Evolutionary conservation across 2,888 invertebrate genomes (phyloP).

Genomic region (Drosophila gaucha): DNA sequence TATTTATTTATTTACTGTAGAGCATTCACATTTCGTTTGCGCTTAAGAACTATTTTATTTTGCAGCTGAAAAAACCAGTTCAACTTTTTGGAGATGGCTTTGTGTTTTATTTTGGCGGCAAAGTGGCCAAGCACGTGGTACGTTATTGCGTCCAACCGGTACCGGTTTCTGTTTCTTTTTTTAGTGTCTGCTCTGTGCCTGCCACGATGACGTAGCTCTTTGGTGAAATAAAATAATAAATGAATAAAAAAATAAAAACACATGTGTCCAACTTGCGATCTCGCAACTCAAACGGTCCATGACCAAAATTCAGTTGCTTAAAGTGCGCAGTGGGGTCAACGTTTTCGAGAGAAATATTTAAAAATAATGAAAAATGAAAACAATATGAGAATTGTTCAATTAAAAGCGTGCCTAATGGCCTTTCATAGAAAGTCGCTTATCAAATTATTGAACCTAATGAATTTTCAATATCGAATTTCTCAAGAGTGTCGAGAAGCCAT

Average conservation of each 20-base stretch:
- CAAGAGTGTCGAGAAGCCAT: slow-evolving; percentile 48
- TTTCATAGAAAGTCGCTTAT: slow-evolving; percentile 48
- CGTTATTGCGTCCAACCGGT: slow-evolving; percentile 25
- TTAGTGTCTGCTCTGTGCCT: slow-evolving; percentile 23
- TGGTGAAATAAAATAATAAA: slow-evolving; percentile 11
- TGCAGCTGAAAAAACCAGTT: slow-evolving; percentile 58
- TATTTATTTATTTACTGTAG: no score
- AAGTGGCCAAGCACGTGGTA: slow-evolving; percentile 64
- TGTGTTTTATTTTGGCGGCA: slow-evolving; percentile 62
- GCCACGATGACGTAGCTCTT: slow-evolving; percentile 65
- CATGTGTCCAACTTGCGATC: slow-evolving; percentile 51
- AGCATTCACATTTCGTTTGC: no score
- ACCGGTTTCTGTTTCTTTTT: slow-evolving; percentile 64
- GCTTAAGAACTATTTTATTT: no score
- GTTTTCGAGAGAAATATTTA: slow-evolving; percentile 29
- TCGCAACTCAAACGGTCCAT: slow-evolving; percentile 59
- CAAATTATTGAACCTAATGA: slow-evolving; percentile 64
- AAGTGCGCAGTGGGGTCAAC: slow-evolving; percentile 71
- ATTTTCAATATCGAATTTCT: slow-evolving; percentile 17
- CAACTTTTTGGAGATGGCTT: slow-evolving; percentile 31
- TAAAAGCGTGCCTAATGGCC: slow-evolving; percentile 10
- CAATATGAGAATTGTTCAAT: slow-evolving; percentile 16
- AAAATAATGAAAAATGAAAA: slow-evolving; percentile 21
- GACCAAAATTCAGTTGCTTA: slow-evolving; percentile 57
- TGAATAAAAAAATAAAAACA: slow-evolving; percentile 8